Evolutionary conservation across 2,888 invertebrate species (phyloP).

Genomic region (Encarsia formosa): DNA sequence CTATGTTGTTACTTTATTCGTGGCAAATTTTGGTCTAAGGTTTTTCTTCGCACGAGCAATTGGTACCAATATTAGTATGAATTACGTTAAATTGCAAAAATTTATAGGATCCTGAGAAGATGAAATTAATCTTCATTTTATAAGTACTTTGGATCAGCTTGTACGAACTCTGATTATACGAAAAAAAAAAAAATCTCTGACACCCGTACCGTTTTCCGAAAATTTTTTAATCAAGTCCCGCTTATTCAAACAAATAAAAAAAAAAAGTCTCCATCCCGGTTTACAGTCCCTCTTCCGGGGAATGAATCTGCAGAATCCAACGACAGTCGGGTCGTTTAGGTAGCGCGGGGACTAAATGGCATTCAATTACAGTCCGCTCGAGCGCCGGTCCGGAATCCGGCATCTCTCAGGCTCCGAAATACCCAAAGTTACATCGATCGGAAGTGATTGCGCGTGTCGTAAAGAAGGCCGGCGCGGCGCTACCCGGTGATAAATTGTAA

Average conservation of each 20-base stretch:
- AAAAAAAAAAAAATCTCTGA: too few relatives aligned
- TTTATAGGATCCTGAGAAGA: too few relatives aligned
- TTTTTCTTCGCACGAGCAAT: too few relatives aligned
- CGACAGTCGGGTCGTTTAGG: constrained; percentile 2
- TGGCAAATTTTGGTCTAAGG: too few relatives aligned
- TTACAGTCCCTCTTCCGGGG: background rate
- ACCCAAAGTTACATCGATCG: constrained; percentile 23
- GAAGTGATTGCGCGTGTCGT: constrained; percentile 22
- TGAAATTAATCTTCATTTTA: too few relatives aligned
- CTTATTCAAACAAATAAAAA: background rate
- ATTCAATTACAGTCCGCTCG: constrained; percentile 38
- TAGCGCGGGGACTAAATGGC: constrained; percentile 29
- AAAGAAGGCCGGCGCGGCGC: constrained; percentile 7
- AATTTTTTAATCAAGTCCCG: too few relatives aligned
- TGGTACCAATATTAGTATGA: too few relatives aligned
- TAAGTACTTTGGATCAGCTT: too few relatives aligned
- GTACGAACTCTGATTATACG: too few relatives aligned
- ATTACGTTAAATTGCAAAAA: too few relatives aligned
- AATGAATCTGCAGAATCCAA: constrained; percentile 18
- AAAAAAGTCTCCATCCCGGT: background rate
- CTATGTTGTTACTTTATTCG: too few relatives aligned
- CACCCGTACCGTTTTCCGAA: too few relatives aligned
- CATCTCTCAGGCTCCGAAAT: constrained; percentile 19
- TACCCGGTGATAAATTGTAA: constrained; percentile 20
- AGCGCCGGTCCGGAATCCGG: constrained; percentile 36